These are phyloP conservation scores for Oligia fasciuncula DNA, from an alignment of 2,888 invertebrate species.

Conservation along the genomic window DNA sequence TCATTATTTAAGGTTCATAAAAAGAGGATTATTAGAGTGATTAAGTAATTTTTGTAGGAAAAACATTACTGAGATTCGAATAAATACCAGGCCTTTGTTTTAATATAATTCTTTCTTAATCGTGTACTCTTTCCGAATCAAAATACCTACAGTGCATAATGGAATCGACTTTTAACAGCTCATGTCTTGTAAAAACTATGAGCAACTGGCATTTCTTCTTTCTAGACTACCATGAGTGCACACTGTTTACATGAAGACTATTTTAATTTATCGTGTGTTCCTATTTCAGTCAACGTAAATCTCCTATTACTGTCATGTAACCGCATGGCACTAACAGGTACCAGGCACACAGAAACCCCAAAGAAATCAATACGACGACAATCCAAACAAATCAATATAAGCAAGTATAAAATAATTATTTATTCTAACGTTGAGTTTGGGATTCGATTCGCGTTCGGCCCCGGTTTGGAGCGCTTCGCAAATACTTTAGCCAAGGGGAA, in stretches of 20 bases:
- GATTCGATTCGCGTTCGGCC: conserved; percentile 55
- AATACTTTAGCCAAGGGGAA: conserved; percentile 64
- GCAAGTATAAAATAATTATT: conserved; percentile 61
- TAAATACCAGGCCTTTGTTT: background rate
- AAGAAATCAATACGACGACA: conserved; percentile 41
- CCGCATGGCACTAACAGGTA: background rate
- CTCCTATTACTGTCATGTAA: background rate
- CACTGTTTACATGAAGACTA: background rate
- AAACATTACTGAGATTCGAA: background rate
- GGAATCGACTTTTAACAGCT: background rate
- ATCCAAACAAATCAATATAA: conserved; percentile 55
- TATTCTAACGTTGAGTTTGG: conserved; percentile 56
- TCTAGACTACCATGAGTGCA: background rate
- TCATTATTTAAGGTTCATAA: background rate
- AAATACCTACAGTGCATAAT: background rate
- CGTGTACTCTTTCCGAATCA: background rate
- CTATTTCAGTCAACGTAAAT: background rate
- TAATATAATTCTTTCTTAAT: background rate
- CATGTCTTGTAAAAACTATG: background rate
- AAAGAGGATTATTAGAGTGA: background rate
- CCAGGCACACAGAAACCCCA: conserved; percentile 2
- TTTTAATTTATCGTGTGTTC: background rate
- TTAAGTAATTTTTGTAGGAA: background rate
- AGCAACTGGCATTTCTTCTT: background rate
- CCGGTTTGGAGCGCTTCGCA: conserved; percentile 64